A percentile compares a stretch with the other conserved stretches of the same genome.
These are phyloP conservation scores for Zosterops japonicus DNA, from an alignment of 2,113 vertebrate species.

Conservation along the genomic window DNA sequence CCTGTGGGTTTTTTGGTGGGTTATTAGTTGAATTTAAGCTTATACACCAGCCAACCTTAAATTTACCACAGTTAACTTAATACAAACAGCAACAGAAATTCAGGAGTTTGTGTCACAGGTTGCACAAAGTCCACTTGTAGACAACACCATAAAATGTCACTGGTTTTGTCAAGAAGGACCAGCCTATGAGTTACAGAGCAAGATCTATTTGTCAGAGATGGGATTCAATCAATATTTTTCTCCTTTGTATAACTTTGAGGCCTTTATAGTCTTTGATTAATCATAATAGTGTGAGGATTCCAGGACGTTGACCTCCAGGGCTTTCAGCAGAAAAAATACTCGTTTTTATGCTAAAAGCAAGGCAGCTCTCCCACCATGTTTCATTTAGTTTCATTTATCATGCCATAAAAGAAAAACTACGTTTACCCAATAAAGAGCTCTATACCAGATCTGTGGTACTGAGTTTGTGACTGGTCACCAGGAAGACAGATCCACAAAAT, in stretches of 20 bases:
- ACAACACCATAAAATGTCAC: accelerated
- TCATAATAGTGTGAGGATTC: not conserved
- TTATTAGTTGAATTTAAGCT: not conserved
- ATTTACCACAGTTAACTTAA: not conserved
- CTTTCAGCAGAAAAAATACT: not conserved
- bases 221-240: not conserved
- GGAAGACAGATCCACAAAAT: not conserved
- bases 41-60: not conserved
- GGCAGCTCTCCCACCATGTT: not conserved
- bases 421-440: not conserved
- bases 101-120: accelerated
- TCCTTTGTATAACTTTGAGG: not conserved
- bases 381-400: not conserved
- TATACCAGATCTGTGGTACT: not conserved
- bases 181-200: accelerated
- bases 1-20: not conserved
- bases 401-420: not conserved
- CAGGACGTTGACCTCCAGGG: not conserved
- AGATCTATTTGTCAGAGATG: not conserved
- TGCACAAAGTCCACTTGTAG: not conserved
- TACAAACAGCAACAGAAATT: not conserved
- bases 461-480: not conserved
- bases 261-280: not conserved
- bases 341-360: not conserved
- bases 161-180: not conserved